Conservation (phyloP, 1,140 invertebrate species). For the Popillia japonica region DNA sequence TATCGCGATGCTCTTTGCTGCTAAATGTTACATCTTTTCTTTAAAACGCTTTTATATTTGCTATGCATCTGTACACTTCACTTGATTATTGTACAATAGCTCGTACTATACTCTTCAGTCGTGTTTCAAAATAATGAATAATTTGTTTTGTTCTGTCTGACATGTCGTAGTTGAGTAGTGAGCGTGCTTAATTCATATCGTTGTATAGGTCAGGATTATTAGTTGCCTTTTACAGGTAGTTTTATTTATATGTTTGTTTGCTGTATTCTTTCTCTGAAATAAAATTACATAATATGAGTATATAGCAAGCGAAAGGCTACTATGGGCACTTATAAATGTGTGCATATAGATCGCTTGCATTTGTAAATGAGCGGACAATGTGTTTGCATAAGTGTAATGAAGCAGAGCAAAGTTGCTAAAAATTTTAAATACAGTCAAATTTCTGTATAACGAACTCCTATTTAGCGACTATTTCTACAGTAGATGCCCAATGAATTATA, state of each 20-base stretch:
- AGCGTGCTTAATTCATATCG: constrained; percentile 8
- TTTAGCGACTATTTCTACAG: too few species aligned
- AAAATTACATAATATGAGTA: not conserved
- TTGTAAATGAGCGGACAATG: too few species aligned
- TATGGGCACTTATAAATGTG: too few species aligned
- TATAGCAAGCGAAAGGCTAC: too few species aligned
- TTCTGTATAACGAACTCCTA: too few species aligned
- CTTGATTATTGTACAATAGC: not conserved
- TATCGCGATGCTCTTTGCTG: not conserved
- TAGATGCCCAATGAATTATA: too few species aligned
- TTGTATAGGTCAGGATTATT: not conserved
- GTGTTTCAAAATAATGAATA: not conserved
- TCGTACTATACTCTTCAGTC: not conserved
- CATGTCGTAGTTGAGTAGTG: not conserved
- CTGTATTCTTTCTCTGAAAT: constrained; percentile 1
- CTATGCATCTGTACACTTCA: not conserved
- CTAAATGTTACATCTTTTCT: not conserved
- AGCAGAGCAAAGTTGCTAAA: too few species aligned
- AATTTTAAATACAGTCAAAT: too few species aligned
- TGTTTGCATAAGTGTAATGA: too few species aligned
- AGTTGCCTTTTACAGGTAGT: not conserved
- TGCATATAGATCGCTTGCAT: too few species aligned
- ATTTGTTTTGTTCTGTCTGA: not conserved
- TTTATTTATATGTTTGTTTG: not conserved
- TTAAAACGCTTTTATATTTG: not conserved